Base-by-base conservation (phyloP, 2,888 invertebrate species). In the Apoderus coryli region DNA sequence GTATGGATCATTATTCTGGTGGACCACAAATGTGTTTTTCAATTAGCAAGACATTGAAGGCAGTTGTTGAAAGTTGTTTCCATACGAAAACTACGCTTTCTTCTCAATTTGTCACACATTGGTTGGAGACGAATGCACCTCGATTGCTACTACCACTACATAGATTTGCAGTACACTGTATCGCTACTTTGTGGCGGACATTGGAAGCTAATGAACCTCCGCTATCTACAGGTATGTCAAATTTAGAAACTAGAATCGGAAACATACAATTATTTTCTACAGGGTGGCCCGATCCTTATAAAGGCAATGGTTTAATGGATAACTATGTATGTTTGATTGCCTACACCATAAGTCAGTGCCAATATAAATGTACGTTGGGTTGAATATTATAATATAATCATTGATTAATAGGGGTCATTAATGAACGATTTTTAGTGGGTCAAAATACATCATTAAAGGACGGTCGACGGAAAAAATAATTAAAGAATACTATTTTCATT, bases 61-160 rank as follows among this genome's bases (percentile, higher is more conserved):
- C 81, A 2, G 77, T 84, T 16, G 69, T 77, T 29, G 69, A 72
- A 43, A 77, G 84, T 10, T 85, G 85, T 52, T 86, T 84, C 60
- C 80, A 84, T 54, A 72, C 73, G 14, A 81, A 82, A 54, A 70
- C 72, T 35, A 63, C 65, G 27, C 67, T 86, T 41, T 80, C 80
- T 29, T 62, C 73, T 12, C 76, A 76, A 35, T 86, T 72, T 52
- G 75, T 85, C 34, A 71, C 74, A 29, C 80, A 84, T 51, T 88
- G 86, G 86, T 64, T 86, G 13, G 71, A 72, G 46, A 71, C 76
- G 39, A 76, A 88, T 59, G 75, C 79, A 36, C 80, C 79, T 22
- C 64, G 84, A 24, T 62, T 85, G 23, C 65, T 86, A 23, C 63
- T 76, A 33, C 75, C 82, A 3, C 64, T 86, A 13, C 85, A 88